Conservation (phyloP, 1,140 invertebrate genomes). For the Hypothenemus hampei region DNA sequence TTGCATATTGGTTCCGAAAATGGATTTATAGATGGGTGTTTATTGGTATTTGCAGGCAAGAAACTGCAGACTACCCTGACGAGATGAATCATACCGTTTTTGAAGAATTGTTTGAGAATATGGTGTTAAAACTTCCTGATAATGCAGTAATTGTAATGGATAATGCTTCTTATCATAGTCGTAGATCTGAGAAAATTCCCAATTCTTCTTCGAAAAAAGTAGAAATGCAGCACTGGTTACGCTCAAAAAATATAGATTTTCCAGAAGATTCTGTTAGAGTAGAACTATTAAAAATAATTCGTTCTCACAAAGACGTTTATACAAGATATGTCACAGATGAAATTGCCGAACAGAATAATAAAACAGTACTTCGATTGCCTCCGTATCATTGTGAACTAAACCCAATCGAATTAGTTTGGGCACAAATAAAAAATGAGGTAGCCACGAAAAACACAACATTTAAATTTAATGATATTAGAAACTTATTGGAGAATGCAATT, state of each 20-base stretch:
- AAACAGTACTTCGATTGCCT: no score
- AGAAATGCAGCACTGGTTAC: background rate
- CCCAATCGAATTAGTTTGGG: no score
- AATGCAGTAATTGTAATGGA: background rate
- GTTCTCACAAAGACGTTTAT: no score
- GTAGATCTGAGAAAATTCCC: background rate
- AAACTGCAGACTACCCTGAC: background rate
- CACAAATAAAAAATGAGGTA: background rate
- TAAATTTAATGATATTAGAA: background rate
- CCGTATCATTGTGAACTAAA: no score
- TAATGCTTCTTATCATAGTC: background rate
- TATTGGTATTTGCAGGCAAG: no score
- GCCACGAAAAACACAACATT: background rate
- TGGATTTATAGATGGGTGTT: no score
- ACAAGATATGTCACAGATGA: no score
- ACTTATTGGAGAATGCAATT: background rate
- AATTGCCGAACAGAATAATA: no score
- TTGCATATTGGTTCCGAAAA: no score
- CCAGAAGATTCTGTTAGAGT: background rate
- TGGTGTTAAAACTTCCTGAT: background rate
- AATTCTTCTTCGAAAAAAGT: background rate
- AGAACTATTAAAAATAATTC: background rate
- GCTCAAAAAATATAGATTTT: background rate
- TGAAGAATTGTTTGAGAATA: background rate
- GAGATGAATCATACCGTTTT: background rate